These are phyloP conservation scores for Limnodromus scolopaceus DNA, from an alignment of 2,797 vertebrate species.

Conservation along the genomic window DNA sequence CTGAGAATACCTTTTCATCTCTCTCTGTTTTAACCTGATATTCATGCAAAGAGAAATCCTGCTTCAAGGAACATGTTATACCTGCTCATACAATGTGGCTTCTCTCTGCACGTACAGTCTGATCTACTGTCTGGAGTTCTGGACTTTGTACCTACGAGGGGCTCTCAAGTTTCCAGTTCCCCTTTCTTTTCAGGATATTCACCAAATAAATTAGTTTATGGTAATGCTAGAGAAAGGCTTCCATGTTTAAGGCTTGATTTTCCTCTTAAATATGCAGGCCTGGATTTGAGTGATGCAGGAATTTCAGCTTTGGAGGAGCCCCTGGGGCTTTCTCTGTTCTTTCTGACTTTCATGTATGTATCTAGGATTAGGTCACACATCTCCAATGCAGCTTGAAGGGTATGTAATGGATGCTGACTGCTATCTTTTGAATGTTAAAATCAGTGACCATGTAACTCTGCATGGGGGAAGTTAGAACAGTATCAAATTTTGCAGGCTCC, in stretches of 20 bases:
- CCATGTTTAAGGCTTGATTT: not conserved
- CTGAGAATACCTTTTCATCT: not conserved
- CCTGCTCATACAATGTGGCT: not conserved
- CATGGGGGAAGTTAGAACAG: conserved; percentile 9
- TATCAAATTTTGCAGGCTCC: conserved; percentile 54
- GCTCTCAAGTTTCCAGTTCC: not conserved
- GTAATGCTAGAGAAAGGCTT: conserved; percentile 6
- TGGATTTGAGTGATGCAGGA: conserved; percentile 23
- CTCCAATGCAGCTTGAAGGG: conserved; percentile 65
- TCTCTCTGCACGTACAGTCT: not conserved
- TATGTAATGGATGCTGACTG: conserved; percentile 59
- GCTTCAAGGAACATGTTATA: not conserved
- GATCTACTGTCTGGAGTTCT: not conserved
- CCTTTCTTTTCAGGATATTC: not conserved
- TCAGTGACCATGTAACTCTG: conserved; percentile 58
- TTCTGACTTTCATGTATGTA: conserved; percentile 63
- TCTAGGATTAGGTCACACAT: conserved; percentile 62
- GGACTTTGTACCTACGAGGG: not conserved
- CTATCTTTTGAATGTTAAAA: conserved; percentile 69
- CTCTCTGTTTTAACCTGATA: not conserved
- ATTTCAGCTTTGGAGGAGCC: conserved; percentile 36
- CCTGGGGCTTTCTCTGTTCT: conserved; percentile 56
- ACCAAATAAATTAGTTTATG: conserved; percentile 40
- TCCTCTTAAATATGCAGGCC: not conserved
- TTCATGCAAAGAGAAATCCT: conserved; percentile 13